These are phyloP conservation scores for Aspiorhynchus laticeps DNA, from an alignment of 2,113 vertebrate genomes.

Conservation along the genomic window DNA sequence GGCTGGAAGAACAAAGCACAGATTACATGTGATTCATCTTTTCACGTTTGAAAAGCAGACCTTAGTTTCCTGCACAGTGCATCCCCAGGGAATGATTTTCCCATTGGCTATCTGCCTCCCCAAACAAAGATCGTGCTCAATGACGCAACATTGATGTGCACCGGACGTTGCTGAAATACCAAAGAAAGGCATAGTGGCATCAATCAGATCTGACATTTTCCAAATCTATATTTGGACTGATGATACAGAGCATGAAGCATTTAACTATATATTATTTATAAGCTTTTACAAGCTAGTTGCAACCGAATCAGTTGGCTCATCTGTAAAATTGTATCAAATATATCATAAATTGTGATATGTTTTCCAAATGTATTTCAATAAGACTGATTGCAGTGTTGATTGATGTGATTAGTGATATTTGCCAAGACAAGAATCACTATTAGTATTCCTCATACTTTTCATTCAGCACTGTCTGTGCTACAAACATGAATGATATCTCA, in stretches of 20 bases:
- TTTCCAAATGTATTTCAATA: neutral
- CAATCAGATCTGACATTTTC: constrained; percentile 4
- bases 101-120: constrained; percentile 41
- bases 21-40: constrained; percentile 45
- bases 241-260: neutral
- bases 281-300: neutral
- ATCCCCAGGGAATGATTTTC: constrained; percentile 41
- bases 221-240: constrained; percentile 27
- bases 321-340: neutral
- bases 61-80: neutral
- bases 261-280: neutral
- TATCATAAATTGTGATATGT: neutral
- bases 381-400: constrained; percentile 5
- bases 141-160: neutral
- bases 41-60: constrained; percentile 17
- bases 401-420: neutral
- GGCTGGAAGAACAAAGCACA: constrained; percentile 25
- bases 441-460: neutral
- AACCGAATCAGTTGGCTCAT: neutral
- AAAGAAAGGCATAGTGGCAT: constrained; percentile 24
- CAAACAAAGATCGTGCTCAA: constrained; percentile 32
- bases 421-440: neutral
- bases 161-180: constrained; percentile 1
- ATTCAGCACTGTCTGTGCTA: neutral
- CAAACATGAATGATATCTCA: neutral